Evolutionary conservation across 2,888 invertebrate species (phyloP).

Genomic region (Volucella inflata): DNA sequence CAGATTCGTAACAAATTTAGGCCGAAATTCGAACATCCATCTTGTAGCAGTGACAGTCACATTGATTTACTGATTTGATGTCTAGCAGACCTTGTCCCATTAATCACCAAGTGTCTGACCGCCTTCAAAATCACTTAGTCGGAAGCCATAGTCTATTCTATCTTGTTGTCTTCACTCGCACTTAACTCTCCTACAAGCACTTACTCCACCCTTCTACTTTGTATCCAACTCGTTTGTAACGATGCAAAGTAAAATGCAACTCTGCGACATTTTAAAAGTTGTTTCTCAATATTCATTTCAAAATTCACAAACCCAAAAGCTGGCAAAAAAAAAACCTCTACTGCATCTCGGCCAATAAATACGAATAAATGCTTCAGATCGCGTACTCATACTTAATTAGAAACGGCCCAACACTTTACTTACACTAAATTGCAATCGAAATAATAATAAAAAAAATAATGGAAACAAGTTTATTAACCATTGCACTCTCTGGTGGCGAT

Average conservation of each 20-base stretch:
- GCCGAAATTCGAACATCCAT: too few species aligned
- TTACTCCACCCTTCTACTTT: conserved; percentile 25
- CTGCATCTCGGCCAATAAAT: conserved; percentile 51
- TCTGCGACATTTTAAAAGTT: conserved; percentile 58
- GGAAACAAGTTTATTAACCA: conserved; percentile 56
- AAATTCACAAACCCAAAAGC: neutral
- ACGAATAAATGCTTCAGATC: conserved; percentile 41
- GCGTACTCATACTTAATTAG: conserved; percentile 62
- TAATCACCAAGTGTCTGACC: too few species aligned
- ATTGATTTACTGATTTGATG: too few species aligned
- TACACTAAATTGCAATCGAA: conserved; percentile 29
- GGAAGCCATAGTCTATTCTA: too few species aligned
- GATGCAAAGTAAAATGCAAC: conserved; percentile 7
- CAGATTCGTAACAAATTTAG: too few species aligned
- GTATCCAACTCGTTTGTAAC: conserved; percentile 9
- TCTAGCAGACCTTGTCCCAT: too few species aligned
- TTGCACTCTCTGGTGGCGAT: conserved; percentile 17
- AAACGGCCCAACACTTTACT: conserved; percentile 55
- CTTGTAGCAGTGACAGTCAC: too few species aligned
- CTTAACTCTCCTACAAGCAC: too few species aligned
- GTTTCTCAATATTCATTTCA: conserved; percentile 47
- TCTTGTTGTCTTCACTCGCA: too few species aligned
- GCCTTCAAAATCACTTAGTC: too few species aligned
- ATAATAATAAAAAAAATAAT: conserved; percentile 18
- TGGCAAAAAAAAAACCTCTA: conserved; percentile 9